Evolutionary conservation across 1,140 invertebrate genomes (phyloP), one percentile per base, ranked within the genome.

Genomic region (Lerema accius): DNA sequence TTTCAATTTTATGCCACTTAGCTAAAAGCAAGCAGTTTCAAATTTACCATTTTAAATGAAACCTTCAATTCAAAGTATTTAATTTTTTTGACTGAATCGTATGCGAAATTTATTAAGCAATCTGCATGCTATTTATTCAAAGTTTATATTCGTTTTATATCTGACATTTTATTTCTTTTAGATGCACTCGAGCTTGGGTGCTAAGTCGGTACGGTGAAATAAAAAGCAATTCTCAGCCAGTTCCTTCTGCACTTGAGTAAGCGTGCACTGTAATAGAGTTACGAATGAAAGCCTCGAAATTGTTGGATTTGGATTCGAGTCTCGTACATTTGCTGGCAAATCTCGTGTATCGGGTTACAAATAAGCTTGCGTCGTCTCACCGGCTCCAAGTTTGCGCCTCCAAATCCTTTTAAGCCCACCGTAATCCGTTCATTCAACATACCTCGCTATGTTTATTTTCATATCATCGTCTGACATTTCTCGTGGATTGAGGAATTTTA

Each of bases 341-440:
- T 71, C 63, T 71, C 59, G 58, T 53, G 65, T 68, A 71, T 67
- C 61, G 64, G 64, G 65, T 74, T 69, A 69, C 65, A 66, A 76
- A 71, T 73, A 72, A 69, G 66, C 63, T 68, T 49, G 66, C 65
- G 67, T 32, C 48, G 61, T 65, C 58, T 67, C 68, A 69, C 64
- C 60, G 53, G 65, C 68, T 71, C 59, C 43, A 45, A 65, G 65
- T 71, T 53, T 73, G 67, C 68, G 63, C 32, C 63, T 67, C 55
- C 58, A 73, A 71, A 70, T 64, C 67, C 62, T 65, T 67, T 71
- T 76, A 76, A 73, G 67, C 67, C 68, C 61, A 71, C 58, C 68
- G 61, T 71, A 76, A 76, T 73, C 73, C 65, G 55, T 53, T 58
- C 64, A 73, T 73, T 73, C 70, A 71, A 59, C 48, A 65, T 62